These are phyloP conservation scores for Plectropomus leopardus DNA, from an alignment of 2,113 vertebrate genomes.

Conservation along the genomic window DNA sequence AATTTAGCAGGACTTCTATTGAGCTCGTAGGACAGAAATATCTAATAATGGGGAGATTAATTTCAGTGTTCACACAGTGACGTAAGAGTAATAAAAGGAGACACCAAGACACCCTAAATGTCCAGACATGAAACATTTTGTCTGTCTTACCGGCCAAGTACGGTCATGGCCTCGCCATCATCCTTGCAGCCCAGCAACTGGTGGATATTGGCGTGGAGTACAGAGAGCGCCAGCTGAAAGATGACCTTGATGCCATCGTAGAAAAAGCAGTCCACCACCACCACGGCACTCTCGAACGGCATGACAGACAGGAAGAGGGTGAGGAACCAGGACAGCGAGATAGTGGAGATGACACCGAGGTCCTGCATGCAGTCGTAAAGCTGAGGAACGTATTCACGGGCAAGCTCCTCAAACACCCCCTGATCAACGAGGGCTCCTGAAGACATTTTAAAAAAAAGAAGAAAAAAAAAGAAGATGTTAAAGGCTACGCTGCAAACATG, in stretches of 20 bases:
- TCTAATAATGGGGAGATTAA: not conserved
- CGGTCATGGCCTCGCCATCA: conserved; percentile 99
- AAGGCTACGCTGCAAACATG: too few relatives aligned
- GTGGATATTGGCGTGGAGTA: conserved; percentile 96
- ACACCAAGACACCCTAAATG: not conserved
- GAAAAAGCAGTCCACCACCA: conserved; percentile 99
- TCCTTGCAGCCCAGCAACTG: conserved; percentile 96
- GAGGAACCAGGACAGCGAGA: conserved; percentile 99
- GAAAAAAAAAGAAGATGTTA: not conserved
- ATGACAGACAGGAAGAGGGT: conserved; percentile 98
- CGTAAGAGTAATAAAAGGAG: not conserved
- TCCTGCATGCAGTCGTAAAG: conserved; percentile 99
- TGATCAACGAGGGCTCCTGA: conserved; percentile 97
- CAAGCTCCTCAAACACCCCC: conserved; percentile 97
- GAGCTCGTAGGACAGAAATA: not conserved
- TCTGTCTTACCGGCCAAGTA: conserved; percentile 91
- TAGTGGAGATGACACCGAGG: conserved; percentile 97
- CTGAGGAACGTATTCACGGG: conserved; percentile 95
- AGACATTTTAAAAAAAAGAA: not conserved
- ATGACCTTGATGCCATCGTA: conserved; percentile 99
- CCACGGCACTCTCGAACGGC: conserved; percentile 98
- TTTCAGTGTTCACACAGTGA: not conserved
- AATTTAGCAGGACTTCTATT: not conserved
- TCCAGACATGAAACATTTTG: not conserved
- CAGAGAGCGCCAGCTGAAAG: conserved; percentile 96